These are phyloP conservation scores for Lepas anatifera DNA, from an alignment of 2,888 invertebrate genomes.

Conservation along the genomic window DNA sequence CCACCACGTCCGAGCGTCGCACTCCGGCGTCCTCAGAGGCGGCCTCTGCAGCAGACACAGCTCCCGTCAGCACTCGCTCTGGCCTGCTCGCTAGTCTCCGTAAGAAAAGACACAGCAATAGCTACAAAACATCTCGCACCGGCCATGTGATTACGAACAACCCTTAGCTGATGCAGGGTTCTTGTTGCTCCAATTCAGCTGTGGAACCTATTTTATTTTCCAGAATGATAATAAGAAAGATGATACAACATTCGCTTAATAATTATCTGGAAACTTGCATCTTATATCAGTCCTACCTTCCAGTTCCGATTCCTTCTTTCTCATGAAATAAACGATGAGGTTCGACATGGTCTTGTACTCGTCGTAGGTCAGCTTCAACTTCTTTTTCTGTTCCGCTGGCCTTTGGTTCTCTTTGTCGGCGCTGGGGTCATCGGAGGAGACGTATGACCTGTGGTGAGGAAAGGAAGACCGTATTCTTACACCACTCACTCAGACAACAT, in stretches of 20 bases:
- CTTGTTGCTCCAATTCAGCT: too few relatives aligned
- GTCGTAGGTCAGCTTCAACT: conserved; percentile 62
- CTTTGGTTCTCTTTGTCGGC: conserved; percentile 19
- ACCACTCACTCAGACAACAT: too few relatives aligned
- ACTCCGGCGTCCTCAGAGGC: conserved; percentile 29
- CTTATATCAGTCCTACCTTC: conserved; percentile 9
- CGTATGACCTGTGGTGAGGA: too few relatives aligned
- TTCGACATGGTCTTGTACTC: conserved; percentile 88
- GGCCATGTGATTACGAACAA: not conserved
- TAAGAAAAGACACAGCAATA: too few relatives aligned
- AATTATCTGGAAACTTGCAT: not conserved
- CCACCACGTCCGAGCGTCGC: conserved; percentile 65
- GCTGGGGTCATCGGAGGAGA: too few relatives aligned
- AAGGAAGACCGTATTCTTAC: too few relatives aligned
- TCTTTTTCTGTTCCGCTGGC: conserved; percentile 24
- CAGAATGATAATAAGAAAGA: not conserved
- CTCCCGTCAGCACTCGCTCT: not conserved
- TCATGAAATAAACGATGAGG: conserved; percentile 78
- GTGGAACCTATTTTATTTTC: not conserved
- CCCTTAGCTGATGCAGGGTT: not conserved
- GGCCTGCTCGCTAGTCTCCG: too few relatives aligned
- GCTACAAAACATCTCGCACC: not conserved
- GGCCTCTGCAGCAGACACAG: not conserved
- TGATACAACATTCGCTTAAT: not conserved
- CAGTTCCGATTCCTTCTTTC: conserved; percentile 54